Evolutionary conservation across 2,113 vertebrate species (phyloP).

Genomic region (Scolopax mira): DNA sequence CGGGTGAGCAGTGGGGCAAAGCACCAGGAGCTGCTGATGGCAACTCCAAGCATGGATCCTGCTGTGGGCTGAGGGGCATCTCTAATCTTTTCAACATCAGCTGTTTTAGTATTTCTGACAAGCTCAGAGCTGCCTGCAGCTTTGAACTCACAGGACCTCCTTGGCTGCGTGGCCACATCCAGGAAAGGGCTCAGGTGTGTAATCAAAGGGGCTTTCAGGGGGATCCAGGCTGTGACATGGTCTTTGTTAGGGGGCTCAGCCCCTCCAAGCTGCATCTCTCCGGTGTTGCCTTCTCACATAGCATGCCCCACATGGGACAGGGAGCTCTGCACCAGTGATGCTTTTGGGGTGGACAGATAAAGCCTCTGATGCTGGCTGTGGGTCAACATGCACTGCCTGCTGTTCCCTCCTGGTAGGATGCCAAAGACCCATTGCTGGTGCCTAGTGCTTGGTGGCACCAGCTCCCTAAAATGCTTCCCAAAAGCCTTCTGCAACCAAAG

Average conservation of each 20-base stretch:
- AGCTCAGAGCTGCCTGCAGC: not conserved
- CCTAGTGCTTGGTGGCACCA: no score
- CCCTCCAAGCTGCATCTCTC: not conserved
- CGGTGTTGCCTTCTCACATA: fast-evolving
- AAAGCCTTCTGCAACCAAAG: not conserved
- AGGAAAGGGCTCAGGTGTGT: fast-evolving
- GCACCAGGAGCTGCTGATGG: fast-evolving
- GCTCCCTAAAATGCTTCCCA: fast-evolving
- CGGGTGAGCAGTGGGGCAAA: not conserved
- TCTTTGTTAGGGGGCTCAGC: fast-evolving
- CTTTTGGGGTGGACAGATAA: not conserved
- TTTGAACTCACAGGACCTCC: not conserved
- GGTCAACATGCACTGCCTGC: fast-evolving
- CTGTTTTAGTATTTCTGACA: not conserved
- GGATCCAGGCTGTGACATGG: not conserved
- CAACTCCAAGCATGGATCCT: fast-evolving
- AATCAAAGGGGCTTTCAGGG: not conserved
- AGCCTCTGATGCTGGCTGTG: not conserved
- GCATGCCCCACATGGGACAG: fast-evolving
- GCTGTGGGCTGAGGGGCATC: not conserved
- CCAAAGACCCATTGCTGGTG: fast-evolving
- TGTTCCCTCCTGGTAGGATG: not conserved
- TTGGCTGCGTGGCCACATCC: fast-evolving
- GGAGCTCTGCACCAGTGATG: not conserved
- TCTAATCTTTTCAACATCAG: fast-evolving